Conservation (phyloP, 2,888 invertebrate genomes). For the Mesorhabditis sp. region DNA sequence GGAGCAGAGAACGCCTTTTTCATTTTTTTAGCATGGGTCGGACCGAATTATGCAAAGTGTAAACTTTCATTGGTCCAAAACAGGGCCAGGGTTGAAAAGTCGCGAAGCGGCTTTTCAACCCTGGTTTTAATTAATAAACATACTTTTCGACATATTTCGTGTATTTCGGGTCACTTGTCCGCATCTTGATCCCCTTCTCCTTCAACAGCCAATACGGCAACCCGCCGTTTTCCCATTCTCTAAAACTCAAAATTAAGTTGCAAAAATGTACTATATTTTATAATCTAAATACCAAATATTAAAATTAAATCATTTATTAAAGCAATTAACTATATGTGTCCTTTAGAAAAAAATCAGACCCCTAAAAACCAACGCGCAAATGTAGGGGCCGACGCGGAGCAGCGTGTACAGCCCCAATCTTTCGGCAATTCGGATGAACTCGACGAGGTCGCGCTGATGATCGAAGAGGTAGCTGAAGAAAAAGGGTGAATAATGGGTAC, state of each 20-base stretch:
- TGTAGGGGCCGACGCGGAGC: slow-evolving; percentile 52
- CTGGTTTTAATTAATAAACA: neutral
- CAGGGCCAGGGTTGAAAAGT: too few relatives aligned
- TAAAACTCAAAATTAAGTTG: neutral
- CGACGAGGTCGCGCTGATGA: slow-evolving; percentile 23
- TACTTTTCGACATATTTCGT: slow-evolving; percentile 46
- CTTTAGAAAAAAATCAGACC: neutral
- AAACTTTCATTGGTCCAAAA: too few relatives aligned
- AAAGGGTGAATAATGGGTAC: too few relatives aligned
- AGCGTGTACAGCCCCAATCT: slow-evolving; percentile 36
- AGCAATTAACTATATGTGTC: neutral
- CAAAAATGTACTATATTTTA: slow-evolving; percentile 24
- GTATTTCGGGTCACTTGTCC: slow-evolving; percentile 40
- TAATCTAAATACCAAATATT: neutral
- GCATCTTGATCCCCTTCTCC: slow-evolving; percentile 30
- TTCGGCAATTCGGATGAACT: slow-evolving; percentile 28
- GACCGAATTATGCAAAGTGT: too few relatives aligned
- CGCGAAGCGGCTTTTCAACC: too few relatives aligned
- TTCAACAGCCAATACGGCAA: slow-evolving; percentile 49
- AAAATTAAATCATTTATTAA: neutral
- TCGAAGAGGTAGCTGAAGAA: slow-evolving; percentile 18
- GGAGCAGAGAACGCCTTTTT: too few relatives aligned
- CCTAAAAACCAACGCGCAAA: slow-evolving; percentile 25
- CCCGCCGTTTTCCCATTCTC: slow-evolving; percentile 50
- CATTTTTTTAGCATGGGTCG: too few relatives aligned